Evolutionary conservation across 1,140 invertebrate species (phyloP).

Genomic region (Nasonia vitripennis): DNA sequence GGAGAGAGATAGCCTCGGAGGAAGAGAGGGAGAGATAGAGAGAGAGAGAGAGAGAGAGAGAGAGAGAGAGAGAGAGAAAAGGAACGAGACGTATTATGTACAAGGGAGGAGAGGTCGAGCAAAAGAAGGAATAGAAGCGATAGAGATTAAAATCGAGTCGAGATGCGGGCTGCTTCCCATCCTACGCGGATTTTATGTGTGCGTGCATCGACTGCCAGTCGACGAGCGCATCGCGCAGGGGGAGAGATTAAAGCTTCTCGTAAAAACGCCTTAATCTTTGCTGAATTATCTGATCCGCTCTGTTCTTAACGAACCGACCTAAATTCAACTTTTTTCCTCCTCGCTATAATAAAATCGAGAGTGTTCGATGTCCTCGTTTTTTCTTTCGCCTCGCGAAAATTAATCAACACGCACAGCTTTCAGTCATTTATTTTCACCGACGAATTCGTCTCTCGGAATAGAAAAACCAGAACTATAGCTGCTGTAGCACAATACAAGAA

Average conservation of each 20-base stretch:
- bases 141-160: conserved; percentile 49
- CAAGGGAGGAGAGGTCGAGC: conserved; percentile 18
- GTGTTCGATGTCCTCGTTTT: not conserved
- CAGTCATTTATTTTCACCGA: not conserved
- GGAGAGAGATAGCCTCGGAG: conserved; percentile 40
- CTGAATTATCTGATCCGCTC: not conserved
- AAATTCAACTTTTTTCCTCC: not conserved
- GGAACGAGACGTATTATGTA: not conserved
- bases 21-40: conserved; percentile 46
- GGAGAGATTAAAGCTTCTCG: conserved; percentile 28
- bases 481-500: not conserved
- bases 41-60: conserved; percentile 41
- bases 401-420: too few relatives aligned
- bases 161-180: conserved; percentile 26
- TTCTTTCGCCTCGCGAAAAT: too few relatives aligned
- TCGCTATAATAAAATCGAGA: not conserved
- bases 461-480: too few relatives aligned
- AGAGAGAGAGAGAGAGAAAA: conserved; percentile 49
- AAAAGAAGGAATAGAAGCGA: conserved; percentile 34
- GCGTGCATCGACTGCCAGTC: not conserved
- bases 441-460: not conserved
- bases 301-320: not conserved
- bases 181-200: not conserved
- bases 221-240: too few relatives aligned
- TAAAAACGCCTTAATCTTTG: conserved; percentile 26